Conservation (phyloP, 2,113 vertebrate species). For the Macaca nemestrina region DNA sequence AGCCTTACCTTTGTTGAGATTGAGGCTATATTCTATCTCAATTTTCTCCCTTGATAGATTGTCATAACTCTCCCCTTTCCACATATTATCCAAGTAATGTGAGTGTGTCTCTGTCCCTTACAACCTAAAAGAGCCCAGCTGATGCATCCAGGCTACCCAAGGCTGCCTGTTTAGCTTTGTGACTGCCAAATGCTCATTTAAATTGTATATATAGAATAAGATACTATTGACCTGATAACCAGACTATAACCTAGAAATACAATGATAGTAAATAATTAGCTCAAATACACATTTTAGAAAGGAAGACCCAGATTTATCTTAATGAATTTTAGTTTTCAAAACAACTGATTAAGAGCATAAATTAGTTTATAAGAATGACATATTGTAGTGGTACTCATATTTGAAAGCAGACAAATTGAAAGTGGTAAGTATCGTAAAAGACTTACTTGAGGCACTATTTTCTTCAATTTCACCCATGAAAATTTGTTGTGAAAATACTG, state of each 20-base stretch:
- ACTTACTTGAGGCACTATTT: conserved; percentile 86
- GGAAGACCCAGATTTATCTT: neutral
- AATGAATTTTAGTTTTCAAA: neutral
- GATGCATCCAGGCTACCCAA: neutral
- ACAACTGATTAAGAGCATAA: neutral
- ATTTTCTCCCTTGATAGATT: neutral
- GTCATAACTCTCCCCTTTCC: neutral
- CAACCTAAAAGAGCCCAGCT: neutral
- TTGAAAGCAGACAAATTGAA: neutral
- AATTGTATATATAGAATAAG: neutral
- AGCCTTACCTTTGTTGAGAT: neutral
- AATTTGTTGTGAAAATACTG: conserved; percentile 82
- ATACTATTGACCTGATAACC: neutral
- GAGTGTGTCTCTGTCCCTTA: neutral
- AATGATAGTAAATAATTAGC: neutral
- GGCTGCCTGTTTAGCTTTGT: neutral
- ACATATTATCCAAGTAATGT: neutral
- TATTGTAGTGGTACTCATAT: neutral
- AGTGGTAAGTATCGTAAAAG: neutral
- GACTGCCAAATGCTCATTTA: neutral
- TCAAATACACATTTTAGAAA: neutral
- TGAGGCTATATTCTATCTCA: neutral
- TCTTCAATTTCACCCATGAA: conserved; percentile 86
- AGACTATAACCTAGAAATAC: neutral
- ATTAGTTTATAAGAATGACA: conserved; percentile 10